Conservation (phyloP, 2,888 invertebrate genomes). For the Hylaea fasciaria region DNA sequence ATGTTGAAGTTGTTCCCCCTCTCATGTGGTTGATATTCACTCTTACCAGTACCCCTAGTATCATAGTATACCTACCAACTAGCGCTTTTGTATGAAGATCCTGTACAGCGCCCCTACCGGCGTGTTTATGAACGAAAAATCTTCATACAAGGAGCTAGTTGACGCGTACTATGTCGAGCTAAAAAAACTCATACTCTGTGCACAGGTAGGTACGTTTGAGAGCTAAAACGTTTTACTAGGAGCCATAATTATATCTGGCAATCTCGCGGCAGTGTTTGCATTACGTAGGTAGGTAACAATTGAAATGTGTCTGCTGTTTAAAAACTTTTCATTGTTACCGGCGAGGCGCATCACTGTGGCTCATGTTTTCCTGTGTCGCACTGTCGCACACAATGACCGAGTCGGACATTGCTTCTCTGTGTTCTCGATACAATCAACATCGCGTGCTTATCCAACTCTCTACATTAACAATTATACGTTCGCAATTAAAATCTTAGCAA, state of each 20-base stretch:
- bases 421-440: slow-evolving; percentile 56
- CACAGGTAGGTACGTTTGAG: slow-evolving; percentile 13
- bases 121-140: too few species aligned
- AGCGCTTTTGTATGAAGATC: too few species aligned
- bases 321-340: slow-evolving; percentile 68
- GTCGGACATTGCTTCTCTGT: slow-evolving; percentile 57
- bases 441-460: slow-evolving; percentile 57
- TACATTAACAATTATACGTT: slow-evolving; percentile 53
- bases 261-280: slow-evolving; percentile 23
- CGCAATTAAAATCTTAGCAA: slow-evolving; percentile 48
- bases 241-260: too few species aligned
- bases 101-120: too few species aligned
- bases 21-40: too few species aligned
- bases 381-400: slow-evolving; percentile 60
- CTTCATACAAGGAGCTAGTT: too few species aligned
- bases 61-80: too few species aligned
- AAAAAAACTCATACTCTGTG: too few species aligned
- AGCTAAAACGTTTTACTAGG: slow-evolving; percentile 16
- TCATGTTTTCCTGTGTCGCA: slow-evolving; percentile 65
- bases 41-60: too few species aligned
- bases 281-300: slow-evolving; percentile 54
- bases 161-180: too few species aligned
- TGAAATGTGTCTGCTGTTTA: slow-evolving; percentile 65
- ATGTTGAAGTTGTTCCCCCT: too few species aligned
- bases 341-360: slow-evolving; percentile 58